A percentile compares a stretch with the other conserved stretches of the same genome.
Evolutionary conservation across 2,113 vertebrate genomes (phyloP).

Genomic region (Arothron firmamentum): DNA sequence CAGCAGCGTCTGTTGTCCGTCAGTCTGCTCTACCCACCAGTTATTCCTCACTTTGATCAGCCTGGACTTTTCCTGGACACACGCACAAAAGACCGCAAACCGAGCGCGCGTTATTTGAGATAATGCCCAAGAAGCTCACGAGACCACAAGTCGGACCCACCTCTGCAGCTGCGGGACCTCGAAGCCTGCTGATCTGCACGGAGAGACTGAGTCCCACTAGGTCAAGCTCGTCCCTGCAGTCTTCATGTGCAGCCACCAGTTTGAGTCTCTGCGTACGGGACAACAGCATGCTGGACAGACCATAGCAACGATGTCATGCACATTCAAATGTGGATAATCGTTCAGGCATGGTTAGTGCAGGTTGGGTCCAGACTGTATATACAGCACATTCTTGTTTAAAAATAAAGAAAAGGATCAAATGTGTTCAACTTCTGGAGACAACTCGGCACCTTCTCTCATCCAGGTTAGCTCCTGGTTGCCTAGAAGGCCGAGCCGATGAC

Average conservation of each 20-base stretch:
- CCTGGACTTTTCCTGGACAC: constrained; percentile 33
- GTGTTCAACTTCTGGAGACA: too few species aligned
- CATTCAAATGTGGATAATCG: too few species aligned
- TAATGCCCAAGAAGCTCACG: not conserved
- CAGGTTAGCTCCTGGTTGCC: too few species aligned
- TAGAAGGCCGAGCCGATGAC: too few species aligned
- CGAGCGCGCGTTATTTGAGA: not conserved
- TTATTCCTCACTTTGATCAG: constrained; percentile 29
- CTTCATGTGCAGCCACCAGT: constrained; percentile 41
- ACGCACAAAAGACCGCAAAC: not conserved
- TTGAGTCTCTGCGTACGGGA: constrained; percentile 38
- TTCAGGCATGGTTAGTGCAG: too few species aligned
- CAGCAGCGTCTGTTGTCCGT: not conserved
- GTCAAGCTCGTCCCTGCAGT: constrained; percentile 46
- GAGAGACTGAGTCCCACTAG: constrained; percentile 30
- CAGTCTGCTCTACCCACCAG: not conserved
- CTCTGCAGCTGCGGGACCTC: constrained; percentile 2
- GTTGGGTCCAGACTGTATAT: too few species aligned
- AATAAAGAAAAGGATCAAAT: too few species aligned
- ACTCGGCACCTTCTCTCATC: too few species aligned
- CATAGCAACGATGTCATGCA: too few species aligned
- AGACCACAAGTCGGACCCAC: constrained; percentile 9
- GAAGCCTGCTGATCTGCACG: constrained; percentile 13
- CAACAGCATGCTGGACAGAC: constrained; percentile 35
- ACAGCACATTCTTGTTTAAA: too few species aligned